Base-by-base conservation (phyloP, 2,113 vertebrate genomes). In the Sceloporus tristichus region DNA sequence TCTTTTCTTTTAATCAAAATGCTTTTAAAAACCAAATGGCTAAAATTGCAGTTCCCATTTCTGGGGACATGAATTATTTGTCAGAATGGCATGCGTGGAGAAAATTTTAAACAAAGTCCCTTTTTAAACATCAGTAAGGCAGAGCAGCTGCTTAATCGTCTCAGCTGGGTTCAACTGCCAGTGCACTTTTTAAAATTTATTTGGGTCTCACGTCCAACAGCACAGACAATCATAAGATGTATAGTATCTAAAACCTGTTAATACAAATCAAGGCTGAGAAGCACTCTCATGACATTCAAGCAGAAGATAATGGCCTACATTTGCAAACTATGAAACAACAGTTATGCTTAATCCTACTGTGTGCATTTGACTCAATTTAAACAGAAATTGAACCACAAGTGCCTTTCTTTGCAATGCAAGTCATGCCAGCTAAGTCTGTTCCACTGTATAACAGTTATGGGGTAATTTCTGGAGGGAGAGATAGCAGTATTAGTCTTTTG, bases 111-210 rank as follows among this genome's bases (percentile, higher is more conserved):
- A 83, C 54, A 84, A 84, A 0, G 66, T 88, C 14, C n/a, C 0
- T 16, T 82, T 94, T 94, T 87, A 81, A 78, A 82, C n/a, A 90
- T 66, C 87, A 89, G 84, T 84, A 88, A 89, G 34, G 62, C 81
- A 88, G 62, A 88, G 48, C 87, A 88, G 87, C 87, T 88, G 87
- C 81, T 82, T 78, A 77, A 88, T 78, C 74, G 48, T 88, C 59
- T 88, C 87, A 88, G 80, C 27, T 88, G 87, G 80, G 74, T 83
- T 82, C 71, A 88, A 78, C 87, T 84, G 87, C 74, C 87, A 78
- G 74, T 88, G 16, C 81, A 56, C 74, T 68, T 82, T 71, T 76
- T 83, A 40, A 88, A 62, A 88, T 84, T 88, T 84, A 84, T 88
- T 59, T 83, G 81, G 82, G 19, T 75, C 16, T 68, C 81, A 42